Conservation (phyloP, 1,140 invertebrate genomes). For the Matsumurasca onukii region DNA sequence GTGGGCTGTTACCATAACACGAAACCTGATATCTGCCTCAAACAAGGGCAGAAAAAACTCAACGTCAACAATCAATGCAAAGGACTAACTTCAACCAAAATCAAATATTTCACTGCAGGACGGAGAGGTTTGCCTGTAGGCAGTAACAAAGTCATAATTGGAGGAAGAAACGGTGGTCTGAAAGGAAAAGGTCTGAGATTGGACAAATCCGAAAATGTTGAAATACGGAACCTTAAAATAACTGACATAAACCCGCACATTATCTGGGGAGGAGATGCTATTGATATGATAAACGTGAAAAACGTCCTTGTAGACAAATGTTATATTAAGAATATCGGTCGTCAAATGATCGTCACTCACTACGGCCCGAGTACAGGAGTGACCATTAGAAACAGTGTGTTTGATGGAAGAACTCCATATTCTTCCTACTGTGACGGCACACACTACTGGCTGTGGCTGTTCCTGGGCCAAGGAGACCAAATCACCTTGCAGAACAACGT, state of each 20-base stretch:
- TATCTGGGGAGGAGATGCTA: conserved; percentile 28
- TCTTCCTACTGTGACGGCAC: conserved; percentile 18
- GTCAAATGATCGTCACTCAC: conserved; percentile 12
- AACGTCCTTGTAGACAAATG: conserved; percentile 5
- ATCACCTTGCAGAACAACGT: conserved; percentile 21
- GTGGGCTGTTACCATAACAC: conserved; percentile 9
- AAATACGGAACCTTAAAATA: background rate
- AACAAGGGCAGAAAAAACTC: background rate
- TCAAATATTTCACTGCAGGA: conserved; percentile 6
- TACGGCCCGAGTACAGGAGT: background rate
- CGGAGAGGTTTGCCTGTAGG: background rate
- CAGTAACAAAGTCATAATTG: conserved; percentile 13
- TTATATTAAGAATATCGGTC: conserved; percentile 16
- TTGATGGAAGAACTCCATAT: conserved; percentile 27
- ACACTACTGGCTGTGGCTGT: conserved; percentile 28
- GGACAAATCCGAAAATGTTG: conserved; percentile 3
- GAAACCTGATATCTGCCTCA: background rate
- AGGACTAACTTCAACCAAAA: background rate
- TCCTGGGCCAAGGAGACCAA: conserved; percentile 5
- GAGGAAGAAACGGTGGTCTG: background rate
- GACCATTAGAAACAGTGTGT: background rate
- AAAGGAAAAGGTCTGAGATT: conserved; percentile 21
- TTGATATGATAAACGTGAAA: background rate
- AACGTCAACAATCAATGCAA: conserved; percentile 15
- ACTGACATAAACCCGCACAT: conserved; percentile 21